A percentile compares a stretch with the other conserved stretches of the same genome.
Conservation (phyloP, 2,113 vertebrate species). For the Poeciliopsis occidentalis region DNA sequence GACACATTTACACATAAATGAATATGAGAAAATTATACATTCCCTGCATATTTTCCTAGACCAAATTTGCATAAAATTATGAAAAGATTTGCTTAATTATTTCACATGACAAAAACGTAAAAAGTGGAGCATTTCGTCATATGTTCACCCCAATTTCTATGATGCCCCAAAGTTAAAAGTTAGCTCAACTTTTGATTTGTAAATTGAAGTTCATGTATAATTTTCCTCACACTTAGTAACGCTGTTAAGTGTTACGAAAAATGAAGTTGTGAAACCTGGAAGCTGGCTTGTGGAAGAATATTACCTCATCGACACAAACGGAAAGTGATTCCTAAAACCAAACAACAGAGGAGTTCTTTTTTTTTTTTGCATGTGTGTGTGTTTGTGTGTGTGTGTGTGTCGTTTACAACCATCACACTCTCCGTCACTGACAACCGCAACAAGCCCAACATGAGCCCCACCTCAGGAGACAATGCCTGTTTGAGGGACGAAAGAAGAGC, state of each 20-base stretch:
- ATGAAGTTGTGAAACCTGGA: too few relatives aligned
- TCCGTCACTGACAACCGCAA: slow-evolving; percentile 9
- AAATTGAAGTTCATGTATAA: neutral
- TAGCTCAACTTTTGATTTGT: neutral
- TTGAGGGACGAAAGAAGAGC: neutral
- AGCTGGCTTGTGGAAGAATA: neutral
- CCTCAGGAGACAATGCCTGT: slow-evolving; percentile 14
- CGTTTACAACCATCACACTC: slow-evolving; percentile 16
- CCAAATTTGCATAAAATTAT: too few relatives aligned
- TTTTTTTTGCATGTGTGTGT: too few relatives aligned
- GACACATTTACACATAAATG: neutral
- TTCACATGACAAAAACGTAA: too few relatives aligned
- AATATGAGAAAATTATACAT: neutral
- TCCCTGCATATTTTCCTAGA: neutral
- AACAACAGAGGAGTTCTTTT: slow-evolving; percentile 2
- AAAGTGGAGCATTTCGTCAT: too few relatives aligned
- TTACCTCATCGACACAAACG: neutral
- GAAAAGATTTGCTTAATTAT: too few relatives aligned
- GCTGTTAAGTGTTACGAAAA: too few relatives aligned
- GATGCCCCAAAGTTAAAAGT: neutral
- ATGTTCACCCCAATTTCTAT: neutral
- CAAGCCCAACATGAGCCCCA: slow-evolving; percentile 24
- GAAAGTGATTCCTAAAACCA: neutral
- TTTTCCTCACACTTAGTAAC: too few relatives aligned
- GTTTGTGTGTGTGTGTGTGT: too few relatives aligned